Percentiles rank a stretch among this genome's conserved stretches.
These are phyloP conservation scores for Gulo gulo DNA, from an alignment of 2,113 vertebrate species.

Conservation along the genomic window DNA sequence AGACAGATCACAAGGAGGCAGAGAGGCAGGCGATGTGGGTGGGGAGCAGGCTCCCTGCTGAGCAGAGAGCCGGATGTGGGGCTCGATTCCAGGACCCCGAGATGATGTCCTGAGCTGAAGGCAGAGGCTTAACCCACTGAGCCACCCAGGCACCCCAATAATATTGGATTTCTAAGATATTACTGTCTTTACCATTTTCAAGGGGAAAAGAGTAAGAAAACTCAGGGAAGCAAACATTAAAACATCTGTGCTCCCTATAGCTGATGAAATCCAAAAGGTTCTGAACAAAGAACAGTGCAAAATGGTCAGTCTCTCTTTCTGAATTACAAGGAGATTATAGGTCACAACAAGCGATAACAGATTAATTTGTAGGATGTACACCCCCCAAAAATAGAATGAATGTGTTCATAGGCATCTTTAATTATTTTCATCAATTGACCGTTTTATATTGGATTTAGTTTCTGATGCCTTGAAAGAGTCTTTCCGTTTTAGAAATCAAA, in stretches of 20 bases:
- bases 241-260: neutral
- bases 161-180: neutral
- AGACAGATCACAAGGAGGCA: too few relatives aligned
- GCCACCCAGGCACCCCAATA: neutral
- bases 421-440: neutral
- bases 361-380: neutral
- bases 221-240: neutral
- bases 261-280: neutral
- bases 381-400: neutral
- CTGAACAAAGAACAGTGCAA: neutral
- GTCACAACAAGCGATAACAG: neutral
- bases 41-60: too few relatives aligned
- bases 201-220: neutral
- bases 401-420: neutral
- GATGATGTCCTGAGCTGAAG: too few relatives aligned
- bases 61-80: too few relatives aligned
- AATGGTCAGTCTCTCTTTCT: neutral
- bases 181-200: slow-evolving; percentile 12
- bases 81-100: too few relatives aligned
- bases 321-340: neutral
- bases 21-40: too few relatives aligned
- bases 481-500: neutral
- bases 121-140: too few relatives aligned
- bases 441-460: neutral
- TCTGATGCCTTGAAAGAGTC: neutral